These are phyloP conservation scores for Steinernema hermaphroditum DNA, from an alignment of 2,888 invertebrate species.

Conservation along the genomic window DNA sequence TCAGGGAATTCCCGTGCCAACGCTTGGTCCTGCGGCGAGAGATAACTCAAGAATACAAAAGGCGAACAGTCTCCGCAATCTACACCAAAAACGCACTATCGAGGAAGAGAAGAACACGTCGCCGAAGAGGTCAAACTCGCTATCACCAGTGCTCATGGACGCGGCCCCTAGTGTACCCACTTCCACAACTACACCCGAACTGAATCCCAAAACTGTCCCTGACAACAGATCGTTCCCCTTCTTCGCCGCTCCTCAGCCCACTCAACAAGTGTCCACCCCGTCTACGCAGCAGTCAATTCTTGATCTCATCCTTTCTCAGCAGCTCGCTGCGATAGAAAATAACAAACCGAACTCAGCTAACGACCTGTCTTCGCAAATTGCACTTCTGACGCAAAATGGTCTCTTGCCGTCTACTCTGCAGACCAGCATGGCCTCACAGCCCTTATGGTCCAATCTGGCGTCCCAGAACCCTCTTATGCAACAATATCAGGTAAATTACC, in stretches of 20 bases:
- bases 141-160: constrained; percentile 45
- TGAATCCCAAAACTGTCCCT: constrained; percentile 18
- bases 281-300: constrained; percentile 32
- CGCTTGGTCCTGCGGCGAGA: not conserved
- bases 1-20: constrained; percentile 18
- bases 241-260: constrained; percentile 17
- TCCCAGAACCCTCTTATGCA: constrained; percentile 16
- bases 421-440: not conserved
- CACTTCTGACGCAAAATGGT: constrained; percentile 34
- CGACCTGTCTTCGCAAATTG: not conserved
- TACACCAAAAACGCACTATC: constrained; percentile 2
- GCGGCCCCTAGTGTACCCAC: constrained; percentile 6
- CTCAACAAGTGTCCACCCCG: constrained; percentile 6
- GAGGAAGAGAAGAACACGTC: not conserved
- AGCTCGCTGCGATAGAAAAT: not conserved
- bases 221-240: constrained; percentile 31
- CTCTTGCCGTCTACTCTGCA: not conserved
- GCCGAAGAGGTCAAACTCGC: constrained; percentile 46
- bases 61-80: constrained; percentile 17
- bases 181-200: constrained; percentile 28
- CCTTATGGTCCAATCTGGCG: not conserved
- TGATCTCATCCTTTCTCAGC: constrained; percentile 35
- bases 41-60: not conserved
- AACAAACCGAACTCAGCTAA: not conserved
- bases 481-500: constrained; percentile 11